Percentiles rank a stretch among this genome's conserved stretches.
Evolutionary conservation across 2,113 vertebrate genomes (phyloP).

Genomic region (Perognathus longimembris): DNA sequence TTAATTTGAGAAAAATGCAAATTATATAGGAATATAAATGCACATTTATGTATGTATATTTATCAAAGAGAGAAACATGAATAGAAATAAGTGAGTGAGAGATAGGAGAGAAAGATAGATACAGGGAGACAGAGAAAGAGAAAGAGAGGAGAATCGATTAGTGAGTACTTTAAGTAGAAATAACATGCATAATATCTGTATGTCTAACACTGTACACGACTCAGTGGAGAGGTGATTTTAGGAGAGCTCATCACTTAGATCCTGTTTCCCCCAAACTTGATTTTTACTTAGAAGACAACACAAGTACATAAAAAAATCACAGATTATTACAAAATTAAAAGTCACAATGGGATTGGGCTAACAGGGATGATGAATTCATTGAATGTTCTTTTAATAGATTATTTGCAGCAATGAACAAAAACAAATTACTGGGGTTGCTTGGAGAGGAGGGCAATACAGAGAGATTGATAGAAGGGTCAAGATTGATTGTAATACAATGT

Average conservation of each 20-base stretch:
- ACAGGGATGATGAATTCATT: no score
- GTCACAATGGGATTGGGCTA: no score
- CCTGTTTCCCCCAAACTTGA: background rate
- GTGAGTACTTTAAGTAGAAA: background rate
- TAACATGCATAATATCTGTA: background rate
- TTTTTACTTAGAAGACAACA: background rate
- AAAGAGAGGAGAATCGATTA: background rate
- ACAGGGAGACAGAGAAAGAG: accelerated
- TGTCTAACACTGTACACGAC: background rate
- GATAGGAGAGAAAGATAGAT: background rate
- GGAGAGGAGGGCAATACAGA: no score
- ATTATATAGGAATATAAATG: background rate
- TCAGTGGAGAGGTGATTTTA: background rate
- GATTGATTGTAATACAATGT: no score
- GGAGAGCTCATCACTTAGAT: background rate
- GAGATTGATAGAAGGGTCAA: no score
- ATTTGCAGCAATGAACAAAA: no score
- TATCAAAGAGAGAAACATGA: background rate
- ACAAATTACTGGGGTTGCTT: no score
- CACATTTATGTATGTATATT: background rate
- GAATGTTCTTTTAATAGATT: no score
- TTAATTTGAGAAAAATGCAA: background rate
- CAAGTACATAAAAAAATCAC: background rate
- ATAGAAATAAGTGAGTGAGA: background rate
- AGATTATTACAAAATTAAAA: background rate